Conservation (phyloP, 1,140 invertebrate species). For the Euwallacea similis region DNA sequence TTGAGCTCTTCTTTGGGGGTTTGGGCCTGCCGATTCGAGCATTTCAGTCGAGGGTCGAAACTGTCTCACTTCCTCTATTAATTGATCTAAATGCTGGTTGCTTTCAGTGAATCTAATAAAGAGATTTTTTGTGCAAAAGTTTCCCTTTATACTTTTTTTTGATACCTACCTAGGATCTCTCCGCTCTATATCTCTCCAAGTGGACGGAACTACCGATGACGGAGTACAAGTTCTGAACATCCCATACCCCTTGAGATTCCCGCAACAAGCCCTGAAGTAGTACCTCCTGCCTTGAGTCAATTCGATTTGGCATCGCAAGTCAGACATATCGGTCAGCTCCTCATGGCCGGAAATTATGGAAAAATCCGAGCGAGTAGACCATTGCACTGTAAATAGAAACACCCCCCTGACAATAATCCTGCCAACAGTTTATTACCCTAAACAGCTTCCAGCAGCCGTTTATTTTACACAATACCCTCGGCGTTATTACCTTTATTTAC, state of each 20-base stretch:
- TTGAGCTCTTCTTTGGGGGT: constrained; percentile 63
- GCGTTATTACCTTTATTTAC: neutral
- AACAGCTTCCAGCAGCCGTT: too few species aligned
- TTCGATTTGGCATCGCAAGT: constrained; percentile 66
- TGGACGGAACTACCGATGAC: constrained; percentile 82
- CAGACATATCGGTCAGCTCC: constrained; percentile 71
- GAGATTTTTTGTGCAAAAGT: neutral
- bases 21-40: constrained; percentile 60
- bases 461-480: neutral
- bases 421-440: too few species aligned
- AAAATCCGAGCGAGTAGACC: constrained; percentile 84
- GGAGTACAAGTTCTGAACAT: constrained; percentile 74
- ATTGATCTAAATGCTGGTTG: constrained; percentile 70
- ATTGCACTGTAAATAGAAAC: constrained; percentile 68
- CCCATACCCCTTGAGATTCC: constrained; percentile 91
- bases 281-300: constrained; percentile 81
- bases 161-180: constrained; percentile 54
- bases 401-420: too few species aligned
- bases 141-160: neutral
- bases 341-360: constrained; percentile 72
- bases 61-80: constrained; percentile 71
- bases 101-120: constrained; percentile 64
- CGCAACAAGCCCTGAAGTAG: constrained; percentile 81
- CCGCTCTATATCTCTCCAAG: constrained; percentile 83
- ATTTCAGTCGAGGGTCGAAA: constrained; percentile 63